Evolutionary conservation across 2,888 invertebrate species (phyloP).

Genomic region (Hypomecis atomaria): DNA sequence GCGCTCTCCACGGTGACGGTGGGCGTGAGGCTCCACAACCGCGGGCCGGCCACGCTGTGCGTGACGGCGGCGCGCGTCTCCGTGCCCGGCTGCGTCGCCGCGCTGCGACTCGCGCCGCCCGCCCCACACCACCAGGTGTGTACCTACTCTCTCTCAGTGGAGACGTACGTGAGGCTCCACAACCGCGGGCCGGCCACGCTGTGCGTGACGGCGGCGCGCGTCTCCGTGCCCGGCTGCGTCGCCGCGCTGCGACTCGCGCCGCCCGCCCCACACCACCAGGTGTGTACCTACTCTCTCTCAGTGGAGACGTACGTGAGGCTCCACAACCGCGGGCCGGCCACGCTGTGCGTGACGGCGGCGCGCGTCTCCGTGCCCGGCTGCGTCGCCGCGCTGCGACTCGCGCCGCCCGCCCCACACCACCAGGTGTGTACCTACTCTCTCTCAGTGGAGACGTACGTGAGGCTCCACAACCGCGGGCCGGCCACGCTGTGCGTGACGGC

Average conservation of each 20-base stretch:
- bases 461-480: constrained; percentile 64
- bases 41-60: constrained; percentile 60
- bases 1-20: constrained; percentile 88
- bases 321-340: constrained; percentile 62
- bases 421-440: constrained; percentile 84
- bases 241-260: constrained; percentile 15
- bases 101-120: constrained; percentile 11
- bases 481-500: constrained; percentile 57
- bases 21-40: constrained; percentile 74
- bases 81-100: constrained; percentile 33
- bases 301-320: constrained; percentile 86
- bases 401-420: constrained; percentile 27
- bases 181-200: constrained; percentile 62
- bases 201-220: constrained; percentile 55
- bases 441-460: constrained; percentile 87
- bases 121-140: constrained; percentile 57
- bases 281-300: constrained; percentile 86
- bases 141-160: constrained; percentile 87
- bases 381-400: constrained; percentile 24
- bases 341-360: constrained; percentile 59
- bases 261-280: constrained; percentile 27
- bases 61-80: constrained; percentile 48
- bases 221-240: constrained; percentile 36
- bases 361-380: constrained; percentile 37
- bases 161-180: constrained; percentile 82